phyloP scores from a whole-genome alignment of 2,113 vertebrate genomes.

The Sphaerodactylus townsendi region DNA sequence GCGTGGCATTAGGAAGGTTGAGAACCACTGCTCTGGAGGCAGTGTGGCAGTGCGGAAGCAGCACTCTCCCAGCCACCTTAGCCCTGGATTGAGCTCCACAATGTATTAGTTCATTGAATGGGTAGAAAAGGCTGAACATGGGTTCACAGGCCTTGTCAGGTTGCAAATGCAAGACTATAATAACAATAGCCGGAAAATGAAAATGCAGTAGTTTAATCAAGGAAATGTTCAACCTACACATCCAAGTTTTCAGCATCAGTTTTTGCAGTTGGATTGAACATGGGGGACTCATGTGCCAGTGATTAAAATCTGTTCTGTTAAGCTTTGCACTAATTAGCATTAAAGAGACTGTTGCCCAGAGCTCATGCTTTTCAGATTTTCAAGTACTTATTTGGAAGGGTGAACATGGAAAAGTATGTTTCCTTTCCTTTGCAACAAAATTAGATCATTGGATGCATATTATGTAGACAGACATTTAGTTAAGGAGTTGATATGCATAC shows the following conservation, averaged over 20 bases:
- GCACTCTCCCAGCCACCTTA: too few species aligned
- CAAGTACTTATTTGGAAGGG: constrained; percentile 13
- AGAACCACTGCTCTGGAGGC: too few species aligned
- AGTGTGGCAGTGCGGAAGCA: too few species aligned
- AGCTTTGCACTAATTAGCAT: not conserved
- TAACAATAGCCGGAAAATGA: not conserved
- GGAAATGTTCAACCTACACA: not conserved
- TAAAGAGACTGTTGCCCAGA: constrained; percentile 24
- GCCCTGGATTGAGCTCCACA: too few species aligned
- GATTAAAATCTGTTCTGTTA: not conserved
- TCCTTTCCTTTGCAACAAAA: constrained; percentile 34
- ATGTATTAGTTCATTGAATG: not conserved
- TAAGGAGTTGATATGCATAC: constrained; percentile 11
- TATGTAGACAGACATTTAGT: constrained; percentile 26
- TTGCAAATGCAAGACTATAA: not conserved
- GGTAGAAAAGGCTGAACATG: not conserved
- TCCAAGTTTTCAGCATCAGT: not conserved
- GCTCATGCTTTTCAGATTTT: constrained; percentile 31
- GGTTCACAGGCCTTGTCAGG: not conserved
- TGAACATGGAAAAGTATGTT: constrained; percentile 24
- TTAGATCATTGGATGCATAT: not conserved
- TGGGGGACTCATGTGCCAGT: not conserved
- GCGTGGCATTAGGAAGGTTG: too few species aligned
- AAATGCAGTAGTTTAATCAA: not conserved
- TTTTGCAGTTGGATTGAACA: constrained; percentile 15